Base-by-base conservation (phyloP, 2,888 invertebrate genomes). In the Apantesis nais region DNA sequence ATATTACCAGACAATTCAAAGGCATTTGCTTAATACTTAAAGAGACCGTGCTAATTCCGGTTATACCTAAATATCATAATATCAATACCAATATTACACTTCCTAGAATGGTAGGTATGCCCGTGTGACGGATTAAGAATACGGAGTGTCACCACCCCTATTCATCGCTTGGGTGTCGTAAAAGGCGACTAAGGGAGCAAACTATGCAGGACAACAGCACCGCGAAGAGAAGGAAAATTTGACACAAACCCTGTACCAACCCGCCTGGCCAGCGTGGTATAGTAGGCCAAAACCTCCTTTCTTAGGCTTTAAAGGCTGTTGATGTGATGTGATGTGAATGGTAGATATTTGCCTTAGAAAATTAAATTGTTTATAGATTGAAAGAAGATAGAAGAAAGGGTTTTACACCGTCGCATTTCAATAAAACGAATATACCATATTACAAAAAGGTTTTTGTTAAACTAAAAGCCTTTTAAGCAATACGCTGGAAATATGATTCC, bases 381-480 rank as follows among this genome's bases (percentile, higher is more conserved):
- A 55, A 55, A 11, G 25, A 25, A 55, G 25, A 4, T 12, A 55
- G 25, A 55, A 55, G 12, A 55, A 55, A 55, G 12, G 55, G 14
- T 55, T 55, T 12, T 25, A 55, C 55, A 25, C n/a, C 55, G 14
- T 25, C 55, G 25, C n/a, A 55, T 25, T 55, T 55, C 12, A 55
- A 55, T 55, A 55, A 55, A 55, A 55, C 25, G 25, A 25, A 55
- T 55, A 55, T 25, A 55, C 55, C 25, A 25, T 25, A 55, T 55
- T 55, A 25, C 55, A 25, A 55, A 25, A 55, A 55, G 55, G 25
- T 52, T 34, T 52, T 52, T 52, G 48, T 52, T 52, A 55, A 25
- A 55, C 25, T 55, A 55, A 55, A 55, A 55, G 55, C 55, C 55
- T 55, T 55, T 55, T 55, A 55, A 55, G 25, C 55, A 55, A 55